Conservation (phyloP, 1,140 invertebrate genomes). For the Notospermus geniculatus region DNA sequence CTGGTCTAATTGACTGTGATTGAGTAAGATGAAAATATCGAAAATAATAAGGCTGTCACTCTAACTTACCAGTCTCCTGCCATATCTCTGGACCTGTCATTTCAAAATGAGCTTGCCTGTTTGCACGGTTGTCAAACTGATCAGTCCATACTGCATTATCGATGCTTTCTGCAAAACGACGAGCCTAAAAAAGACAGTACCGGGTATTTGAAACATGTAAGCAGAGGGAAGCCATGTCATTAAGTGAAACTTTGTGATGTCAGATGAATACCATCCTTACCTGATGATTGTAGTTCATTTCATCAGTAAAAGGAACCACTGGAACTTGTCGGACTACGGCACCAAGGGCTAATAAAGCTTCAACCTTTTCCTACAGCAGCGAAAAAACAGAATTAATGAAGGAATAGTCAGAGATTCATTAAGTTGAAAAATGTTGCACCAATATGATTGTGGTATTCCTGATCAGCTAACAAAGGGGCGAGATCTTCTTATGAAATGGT, state of each 20-base stretch:
- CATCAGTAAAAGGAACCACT: slow-evolving; percentile 49
- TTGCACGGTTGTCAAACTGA: slow-evolving; percentile 59
- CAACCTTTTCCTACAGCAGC: slow-evolving; percentile 51
- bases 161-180: slow-evolving; percentile 48
- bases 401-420: no score
- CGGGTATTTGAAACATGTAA: no score
- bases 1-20: no score
- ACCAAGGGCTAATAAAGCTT: slow-evolving; percentile 48
- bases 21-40: no score
- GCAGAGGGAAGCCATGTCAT: no score
- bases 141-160: slow-evolving; percentile 57
- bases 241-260: background rate
- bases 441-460: no score
- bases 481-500: no score
- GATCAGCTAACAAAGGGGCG: no score
- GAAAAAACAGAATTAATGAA: background rate
- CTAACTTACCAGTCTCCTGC: slow-evolving; percentile 52
- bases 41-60: background rate
- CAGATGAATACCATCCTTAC: slow-evolving; percentile 13
- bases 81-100: slow-evolving; percentile 61
- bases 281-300: slow-evolving; percentile 55
- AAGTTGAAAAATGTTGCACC: no score
- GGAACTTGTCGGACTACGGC: slow-evolving; percentile 48
- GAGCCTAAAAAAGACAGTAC: slow-evolving; percentile 34
- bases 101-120: slow-evolving; percentile 54